Percentiles rank a stretch among this genome's conserved stretches.
phyloP scores from a whole-genome alignment of 1,140 invertebrate genomes.

The Platorchestia sp. region DNA sequence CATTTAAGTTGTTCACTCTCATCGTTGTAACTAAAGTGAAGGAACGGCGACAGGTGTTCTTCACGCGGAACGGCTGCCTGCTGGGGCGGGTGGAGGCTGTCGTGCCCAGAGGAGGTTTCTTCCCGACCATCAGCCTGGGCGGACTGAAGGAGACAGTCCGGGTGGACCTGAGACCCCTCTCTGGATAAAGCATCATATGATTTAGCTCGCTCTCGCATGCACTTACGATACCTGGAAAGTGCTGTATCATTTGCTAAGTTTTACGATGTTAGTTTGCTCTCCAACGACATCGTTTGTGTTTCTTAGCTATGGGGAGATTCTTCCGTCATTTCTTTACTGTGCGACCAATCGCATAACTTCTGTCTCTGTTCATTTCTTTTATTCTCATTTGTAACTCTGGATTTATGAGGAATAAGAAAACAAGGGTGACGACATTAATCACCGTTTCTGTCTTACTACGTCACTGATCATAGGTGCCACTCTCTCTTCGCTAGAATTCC shows the following conservation, averaged over 20 bases:
- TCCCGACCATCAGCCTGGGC: conserved; percentile 76
- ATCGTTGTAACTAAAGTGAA: not conserved
- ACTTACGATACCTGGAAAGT: not conserved
- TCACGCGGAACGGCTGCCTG: conserved; percentile 75
- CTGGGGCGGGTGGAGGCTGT: conserved; percentile 74
- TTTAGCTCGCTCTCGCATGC: not conserved
- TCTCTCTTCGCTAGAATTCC: not conserved
- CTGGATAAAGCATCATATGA: conserved; percentile 71
- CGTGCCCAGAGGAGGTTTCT: conserved; percentile 76
- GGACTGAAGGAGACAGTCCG: conserved; percentile 75
- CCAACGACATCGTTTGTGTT: not conserved
- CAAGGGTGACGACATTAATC: no score
- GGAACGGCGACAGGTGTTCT: conserved; percentile 73
- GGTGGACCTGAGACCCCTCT: conserved; percentile 75
- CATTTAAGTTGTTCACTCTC: no score
- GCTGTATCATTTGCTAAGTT: not conserved
- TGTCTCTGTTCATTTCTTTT: no score
- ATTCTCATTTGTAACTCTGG: no score
- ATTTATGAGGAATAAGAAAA: no score
- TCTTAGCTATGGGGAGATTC: not conserved
- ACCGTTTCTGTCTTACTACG: not conserved
- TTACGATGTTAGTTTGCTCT: not conserved
- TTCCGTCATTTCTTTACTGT: not conserved
- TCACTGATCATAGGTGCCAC: not conserved
- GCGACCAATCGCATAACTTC: not conserved